Evolutionary conservation across 2,888 invertebrate genomes (phyloP), one percentile per base, ranked within the genome.

Genomic region (Cryptosula pallasiana): DNA sequence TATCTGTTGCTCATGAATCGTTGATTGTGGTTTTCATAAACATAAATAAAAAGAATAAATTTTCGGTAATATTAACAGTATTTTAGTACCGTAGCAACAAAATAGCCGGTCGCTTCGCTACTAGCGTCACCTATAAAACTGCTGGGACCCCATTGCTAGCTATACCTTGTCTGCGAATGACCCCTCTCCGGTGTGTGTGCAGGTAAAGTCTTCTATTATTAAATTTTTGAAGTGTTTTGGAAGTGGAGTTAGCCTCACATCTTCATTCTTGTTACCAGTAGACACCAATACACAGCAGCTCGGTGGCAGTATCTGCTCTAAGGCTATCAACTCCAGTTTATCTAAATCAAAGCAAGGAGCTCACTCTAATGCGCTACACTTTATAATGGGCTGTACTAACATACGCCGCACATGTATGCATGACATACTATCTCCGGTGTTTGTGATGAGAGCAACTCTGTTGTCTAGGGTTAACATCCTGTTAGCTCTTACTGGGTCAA

Each of bases 401-500:
- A 13, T 45, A 13, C 20, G 45, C 45, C 20, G 45, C 45, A 20
- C 45, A 13, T 45, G 45, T 45, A 5, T 20, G 45, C 20, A 45
- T 5, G 20, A 45, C 45, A 13, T 45, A 45, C 45, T 45, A 20
- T 13, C 45, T 5, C 63, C 63, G 2, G 34, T 34, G 2, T 20
- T 32, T 32, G 63, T 32, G 13, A 63, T 9, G 16, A 63, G n/a
- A 32, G 20, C 25, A 25, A 63, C 63, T 32, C 63, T 27, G 34
- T 63, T 63, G n/a, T 63, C 27, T 13, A 63, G 32, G 27, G 63
- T 63, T 16, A 63, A 32, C 34, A 63, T 63, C 5, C 34, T 25
- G 27, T 63, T 63, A 9, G 63, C 63, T 63, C 34, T 25, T 9
- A 32, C 34, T 34, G 63, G 63, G 32, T 63, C 63, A 63, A 63